Base-by-base conservation (phyloP, 2,113 vertebrate genomes). In the Nesogale talazaci region DNA sequence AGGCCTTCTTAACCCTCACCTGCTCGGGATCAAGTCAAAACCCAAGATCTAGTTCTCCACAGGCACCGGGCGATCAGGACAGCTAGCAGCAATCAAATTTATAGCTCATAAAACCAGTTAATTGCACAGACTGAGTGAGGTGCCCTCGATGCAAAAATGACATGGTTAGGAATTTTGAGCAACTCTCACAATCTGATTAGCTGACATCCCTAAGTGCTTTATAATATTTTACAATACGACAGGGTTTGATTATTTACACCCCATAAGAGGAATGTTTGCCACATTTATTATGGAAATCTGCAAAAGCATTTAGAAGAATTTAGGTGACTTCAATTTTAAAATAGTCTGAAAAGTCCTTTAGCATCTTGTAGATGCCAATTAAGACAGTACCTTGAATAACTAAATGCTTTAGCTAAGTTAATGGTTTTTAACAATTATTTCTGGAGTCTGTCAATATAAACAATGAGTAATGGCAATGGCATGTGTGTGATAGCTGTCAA, bases 231-330 rank as follows among this genome's bases (percentile, higher is more conserved):
- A 86, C 79, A 95, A 82, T 67, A 81, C 81, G 86, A 95, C 75
- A 97, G 96, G 94, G 87, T 96, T 96, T 94, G 84, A 94, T 96
- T 97, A 96, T 96, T 97, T 97, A 92, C 88, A 97, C 97, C 95
- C 91, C 79, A 93, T 93, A 89, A 94, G 89, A 96, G 29, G 96
- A 96, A 95, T 93, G 77, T 95, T 94, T 97, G 94, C 92, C 59
- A 91, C 70, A 75, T 97, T 97, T 96, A 96, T 97, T 96, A 97
- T 88, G 85, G 76, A 97, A 95, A 91, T 96, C 91, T 76, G 91
- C 70, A 95, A 95, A 93, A 95, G 95, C 88, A 95, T 93, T 97
- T 94, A 95, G 86, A 96, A 78, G 86, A 82, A 93, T 91, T 96
- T 90, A 95, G 63, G 72, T 72, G 97, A 77, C 87, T 96, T 97